phyloP scores from a whole-genome alignment of 2,888 invertebrate genomes.

The Atethmia centrago region DNA sequence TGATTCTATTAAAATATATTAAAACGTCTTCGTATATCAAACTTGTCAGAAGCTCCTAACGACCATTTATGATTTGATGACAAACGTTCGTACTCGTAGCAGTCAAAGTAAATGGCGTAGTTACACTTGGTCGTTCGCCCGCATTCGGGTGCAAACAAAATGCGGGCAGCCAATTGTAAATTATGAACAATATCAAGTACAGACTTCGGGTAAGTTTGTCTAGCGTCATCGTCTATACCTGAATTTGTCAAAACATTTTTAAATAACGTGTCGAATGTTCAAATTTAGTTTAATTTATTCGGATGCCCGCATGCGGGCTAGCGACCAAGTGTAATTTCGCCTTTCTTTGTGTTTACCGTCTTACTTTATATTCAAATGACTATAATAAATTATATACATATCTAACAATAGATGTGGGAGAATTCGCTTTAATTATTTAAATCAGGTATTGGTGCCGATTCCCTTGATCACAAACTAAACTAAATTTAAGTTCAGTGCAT shows the following conservation, averaged over 20 bases:
- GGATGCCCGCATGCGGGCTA: neutral
- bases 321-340: conserved; percentile 1
- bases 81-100: conserved; percentile 14
- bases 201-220: neutral
- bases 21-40: conserved; percentile 31
- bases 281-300: neutral
- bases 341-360: neutral
- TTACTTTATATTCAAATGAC: conserved; percentile 22
- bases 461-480: too few species aligned
- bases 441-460: conserved; percentile 23
- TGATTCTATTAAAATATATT: conserved; percentile 27
- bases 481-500: too few species aligned
- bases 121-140: neutral
- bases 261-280: neutral
- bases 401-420: conserved; percentile 18
- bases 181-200: neutral
- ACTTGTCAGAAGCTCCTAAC: conserved; percentile 31
- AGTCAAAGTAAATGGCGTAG: conserved; percentile 2
- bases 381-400: conserved; percentile 31
- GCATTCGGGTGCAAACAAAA: conserved; percentile 9
- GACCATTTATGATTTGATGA: conserved; percentile 36
- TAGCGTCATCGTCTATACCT: neutral
- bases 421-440: conserved; percentile 29
- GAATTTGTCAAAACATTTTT: neutral
- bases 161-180: neutral